Conservation (phyloP, 2,797 vertebrate genomes). For the Cryptoprocta ferox region DNA sequence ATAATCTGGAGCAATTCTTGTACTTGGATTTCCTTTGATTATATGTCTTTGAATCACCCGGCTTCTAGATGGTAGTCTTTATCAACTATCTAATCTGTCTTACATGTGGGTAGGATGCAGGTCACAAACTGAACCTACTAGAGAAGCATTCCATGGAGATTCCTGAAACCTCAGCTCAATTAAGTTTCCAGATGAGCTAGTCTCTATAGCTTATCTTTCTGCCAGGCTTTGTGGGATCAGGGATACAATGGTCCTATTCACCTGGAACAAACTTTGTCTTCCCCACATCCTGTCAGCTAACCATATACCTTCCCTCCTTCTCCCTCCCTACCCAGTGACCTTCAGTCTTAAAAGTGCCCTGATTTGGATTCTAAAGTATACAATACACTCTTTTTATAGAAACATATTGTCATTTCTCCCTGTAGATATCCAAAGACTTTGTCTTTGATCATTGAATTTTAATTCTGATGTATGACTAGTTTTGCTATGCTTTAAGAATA, state of each 20-base stretch:
- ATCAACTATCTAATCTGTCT: neutral
- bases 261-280: neutral
- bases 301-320: neutral
- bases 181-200: neutral
- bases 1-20: neutral
- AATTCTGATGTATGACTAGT: neutral
- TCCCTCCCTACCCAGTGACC: neutral
- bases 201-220: neutral
- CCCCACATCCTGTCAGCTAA: neutral
- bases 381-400: neutral
- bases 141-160: neutral
- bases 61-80: neutral
- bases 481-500: neutral
- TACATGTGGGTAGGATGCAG: neutral
- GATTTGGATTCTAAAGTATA: neutral
- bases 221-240: neutral
- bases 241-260: neutral
- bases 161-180: neutral
- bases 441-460: neutral
- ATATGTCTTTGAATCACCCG: neutral
- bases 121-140: neutral
- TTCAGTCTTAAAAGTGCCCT: neutral
- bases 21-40: neutral
- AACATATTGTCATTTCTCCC: neutral
- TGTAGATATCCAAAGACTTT: neutral